These are phyloP conservation scores for Scaptomyza tumidula DNA, from an alignment of 2,888 invertebrate species.

Conservation along the genomic window DNA sequence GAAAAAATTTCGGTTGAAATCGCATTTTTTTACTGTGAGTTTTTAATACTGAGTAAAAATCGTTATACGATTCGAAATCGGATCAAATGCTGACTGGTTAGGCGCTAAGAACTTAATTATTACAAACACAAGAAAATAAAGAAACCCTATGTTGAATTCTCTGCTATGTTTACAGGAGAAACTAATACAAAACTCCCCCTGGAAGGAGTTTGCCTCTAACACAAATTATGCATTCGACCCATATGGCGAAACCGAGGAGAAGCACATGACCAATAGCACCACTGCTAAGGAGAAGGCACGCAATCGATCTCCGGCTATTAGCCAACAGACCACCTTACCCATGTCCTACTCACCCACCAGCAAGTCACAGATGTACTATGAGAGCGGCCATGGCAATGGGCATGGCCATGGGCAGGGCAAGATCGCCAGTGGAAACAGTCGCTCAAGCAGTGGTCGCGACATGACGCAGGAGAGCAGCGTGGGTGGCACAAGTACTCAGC, in stretches of 20 bases:
- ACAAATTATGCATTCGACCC: conserved; percentile 96
- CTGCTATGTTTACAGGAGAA: conserved; percentile 88
- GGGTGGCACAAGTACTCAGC: conserved; percentile 18
- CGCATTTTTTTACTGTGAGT: conserved; percentile 35
- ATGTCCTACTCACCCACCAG: conserved; percentile 84
- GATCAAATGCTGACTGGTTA: conserved; percentile 84
- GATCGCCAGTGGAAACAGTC: conserved; percentile 52
- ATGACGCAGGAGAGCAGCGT: conserved; percentile 65
- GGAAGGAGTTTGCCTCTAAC: conserved; percentile 93
- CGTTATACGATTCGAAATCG: conserved; percentile 24
- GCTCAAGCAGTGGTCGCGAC: conserved; percentile 54
- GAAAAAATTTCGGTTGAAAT: conserved; percentile 28
- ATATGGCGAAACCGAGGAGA: conserved; percentile 92
- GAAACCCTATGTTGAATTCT: neutral
- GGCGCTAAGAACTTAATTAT: conserved; percentile 36
- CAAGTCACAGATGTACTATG: conserved; percentile 83
- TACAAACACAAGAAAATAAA: neutral
- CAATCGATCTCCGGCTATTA: conserved; percentile 75
- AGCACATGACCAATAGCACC: conserved; percentile 81
- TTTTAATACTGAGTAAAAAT: conserved; percentile 15
- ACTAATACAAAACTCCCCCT: conserved; percentile 92
- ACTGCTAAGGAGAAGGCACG: conserved; percentile 80
- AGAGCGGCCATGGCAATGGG: conserved; percentile 67
- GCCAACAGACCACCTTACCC: conserved; percentile 84
- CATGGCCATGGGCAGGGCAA: conserved; percentile 48